A percentile compares a stretch with the other conserved stretches of the same genome.
Conservation (phyloP, 2,113 vertebrate genomes). For the Aviceda subcristata region DNA sequence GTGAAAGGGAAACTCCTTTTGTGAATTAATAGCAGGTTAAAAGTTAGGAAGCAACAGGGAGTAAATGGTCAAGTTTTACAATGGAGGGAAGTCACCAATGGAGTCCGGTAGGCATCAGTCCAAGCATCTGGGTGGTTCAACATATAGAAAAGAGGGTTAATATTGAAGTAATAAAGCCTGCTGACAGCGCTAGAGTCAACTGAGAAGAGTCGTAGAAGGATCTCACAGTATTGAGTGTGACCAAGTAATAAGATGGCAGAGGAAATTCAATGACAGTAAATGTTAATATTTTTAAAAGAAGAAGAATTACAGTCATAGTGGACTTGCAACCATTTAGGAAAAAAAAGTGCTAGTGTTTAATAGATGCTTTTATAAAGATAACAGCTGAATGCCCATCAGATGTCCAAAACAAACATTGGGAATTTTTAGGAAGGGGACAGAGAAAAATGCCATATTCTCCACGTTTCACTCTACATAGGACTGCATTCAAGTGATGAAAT, state of each 20-base stretch:
- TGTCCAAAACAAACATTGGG: not conserved
- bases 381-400: not conserved
- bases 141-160: not conserved
- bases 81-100: not conserved
- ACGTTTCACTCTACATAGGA: not conserved
- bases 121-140: not conserved
- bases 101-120: not conserved
- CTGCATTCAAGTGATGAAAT: not conserved
- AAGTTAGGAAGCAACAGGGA: not conserved
- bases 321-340: accelerated
- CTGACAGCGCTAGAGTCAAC: not conserved
- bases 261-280: not conserved
- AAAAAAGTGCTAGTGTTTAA: not conserved
- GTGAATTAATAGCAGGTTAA: not conserved
- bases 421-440: not conserved
- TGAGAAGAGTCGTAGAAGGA: not conserved
- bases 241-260: not conserved
- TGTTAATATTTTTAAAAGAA: not conserved
- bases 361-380: not conserved
- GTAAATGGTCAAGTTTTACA: not conserved
- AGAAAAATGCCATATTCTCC: not conserved
- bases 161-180: not conserved
- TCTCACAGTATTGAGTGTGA: not conserved
- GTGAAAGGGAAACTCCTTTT: not conserved
- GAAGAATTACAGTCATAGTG: not conserved